Evolutionary conservation across 2,113 vertebrate genomes (phyloP).

Genomic region (Callospermophilus lateralis): DNA sequence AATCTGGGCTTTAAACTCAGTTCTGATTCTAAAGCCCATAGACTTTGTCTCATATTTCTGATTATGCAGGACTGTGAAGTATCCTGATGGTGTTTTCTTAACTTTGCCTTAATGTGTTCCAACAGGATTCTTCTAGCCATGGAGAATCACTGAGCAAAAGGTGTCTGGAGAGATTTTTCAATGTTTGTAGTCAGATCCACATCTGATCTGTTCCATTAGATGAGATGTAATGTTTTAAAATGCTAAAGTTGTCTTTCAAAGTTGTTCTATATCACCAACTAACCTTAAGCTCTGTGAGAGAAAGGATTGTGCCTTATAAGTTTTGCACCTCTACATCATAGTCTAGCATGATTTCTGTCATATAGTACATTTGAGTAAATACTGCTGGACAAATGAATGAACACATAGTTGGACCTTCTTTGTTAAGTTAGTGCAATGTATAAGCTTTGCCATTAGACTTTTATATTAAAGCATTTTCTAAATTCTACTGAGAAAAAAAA

Average conservation of each 20-base stretch:
- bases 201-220: not conserved
- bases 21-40: not conserved
- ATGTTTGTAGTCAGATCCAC: not conserved
- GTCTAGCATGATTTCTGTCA: not conserved
- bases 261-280: not conserved
- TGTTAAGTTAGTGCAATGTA: not conserved
- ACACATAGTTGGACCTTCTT: not conserved
- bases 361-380: not conserved
- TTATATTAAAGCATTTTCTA: slow-evolving; percentile 12
- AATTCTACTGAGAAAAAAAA: slow-evolving; percentile 14
- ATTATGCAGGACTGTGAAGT: not conserved
- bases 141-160: slow-evolving; percentile 18
- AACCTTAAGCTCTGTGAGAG: not conserved
- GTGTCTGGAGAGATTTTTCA: slow-evolving; percentile 17
- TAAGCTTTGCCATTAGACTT: slow-evolving; percentile 17
- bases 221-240: slow-evolving; percentile 34
- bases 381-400: not conserved
- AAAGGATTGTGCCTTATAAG: not conserved
- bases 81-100: slow-evolving; percentile 49
- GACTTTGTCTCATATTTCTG: not conserved
- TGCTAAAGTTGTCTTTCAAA: slow-evolving; percentile 20
- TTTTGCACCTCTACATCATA: not conserved
- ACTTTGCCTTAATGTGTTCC: not conserved
- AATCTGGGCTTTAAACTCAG: slow-evolving; percentile 11
- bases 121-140: not conserved